phyloP scores from a whole-genome alignment of 2,113 vertebrate species.

The Lepisosteus osseus region DNA sequence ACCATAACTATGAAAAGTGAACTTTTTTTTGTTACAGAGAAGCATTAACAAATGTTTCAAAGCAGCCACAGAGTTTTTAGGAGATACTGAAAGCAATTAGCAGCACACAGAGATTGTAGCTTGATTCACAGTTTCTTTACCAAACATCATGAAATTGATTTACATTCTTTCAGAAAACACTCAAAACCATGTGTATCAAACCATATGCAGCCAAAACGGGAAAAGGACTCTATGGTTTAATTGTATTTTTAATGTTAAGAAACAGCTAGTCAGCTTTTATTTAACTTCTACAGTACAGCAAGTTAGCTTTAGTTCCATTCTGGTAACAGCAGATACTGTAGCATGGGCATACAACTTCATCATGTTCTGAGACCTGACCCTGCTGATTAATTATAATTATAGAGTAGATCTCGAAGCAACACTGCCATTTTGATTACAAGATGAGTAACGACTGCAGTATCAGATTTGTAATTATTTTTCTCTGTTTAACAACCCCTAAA shows the following conservation, averaged over 20 bases:
- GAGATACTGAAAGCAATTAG: background rate
- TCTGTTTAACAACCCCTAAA: too few species aligned
- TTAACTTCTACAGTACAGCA: background rate
- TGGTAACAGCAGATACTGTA: too few species aligned
- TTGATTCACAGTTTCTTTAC: background rate
- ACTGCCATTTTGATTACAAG: too few species aligned
- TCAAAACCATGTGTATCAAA: background rate
- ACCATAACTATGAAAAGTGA: too few species aligned
- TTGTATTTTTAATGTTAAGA: background rate
- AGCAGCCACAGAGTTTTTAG: background rate
- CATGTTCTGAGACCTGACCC: too few species aligned
- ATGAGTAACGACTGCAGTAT: too few species aligned
- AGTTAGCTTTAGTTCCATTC: background rate
- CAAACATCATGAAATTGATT: background rate
- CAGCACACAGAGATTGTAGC: background rate
- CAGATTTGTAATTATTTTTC: too few species aligned
- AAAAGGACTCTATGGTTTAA: background rate
- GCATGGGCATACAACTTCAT: too few species aligned
- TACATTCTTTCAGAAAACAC: background rate
- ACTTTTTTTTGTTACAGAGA: background rate
- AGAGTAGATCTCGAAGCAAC: too few species aligned
- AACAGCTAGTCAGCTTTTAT: background rate
- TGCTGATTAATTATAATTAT: too few species aligned
- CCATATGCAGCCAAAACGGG: background rate
- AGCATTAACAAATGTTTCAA: background rate